These are phyloP conservation scores for Ormyrus labotus DNA, from an alignment of 2,888 invertebrate genomes.

Conservation along the genomic window DNA sequence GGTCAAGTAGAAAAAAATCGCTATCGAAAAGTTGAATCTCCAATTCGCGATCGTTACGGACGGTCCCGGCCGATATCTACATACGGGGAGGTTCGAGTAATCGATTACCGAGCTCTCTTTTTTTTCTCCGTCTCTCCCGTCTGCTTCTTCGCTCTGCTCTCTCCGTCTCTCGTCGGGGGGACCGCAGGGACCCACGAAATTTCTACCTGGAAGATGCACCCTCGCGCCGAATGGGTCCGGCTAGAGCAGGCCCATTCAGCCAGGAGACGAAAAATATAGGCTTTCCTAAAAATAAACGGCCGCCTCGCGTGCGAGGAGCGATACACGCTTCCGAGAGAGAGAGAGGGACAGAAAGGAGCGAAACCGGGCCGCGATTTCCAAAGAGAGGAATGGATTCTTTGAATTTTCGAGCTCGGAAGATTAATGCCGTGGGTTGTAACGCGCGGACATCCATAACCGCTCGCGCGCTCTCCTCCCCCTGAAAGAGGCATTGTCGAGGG, in stretches of 20 bases:
- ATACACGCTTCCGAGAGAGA: slow-evolving; percentile 6
- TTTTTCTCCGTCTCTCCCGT: neutral
- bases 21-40: neutral
- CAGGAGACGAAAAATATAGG: slow-evolving; percentile 72
- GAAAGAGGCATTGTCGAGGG: slow-evolving; percentile 17
- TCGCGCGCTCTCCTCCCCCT: neutral
- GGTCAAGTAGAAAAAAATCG: slow-evolving; percentile 25
- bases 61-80: neutral
- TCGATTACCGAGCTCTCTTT: slow-evolving; percentile 66
- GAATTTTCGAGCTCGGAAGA: slow-evolving; percentile 65
- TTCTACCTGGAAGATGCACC: slow-evolving; percentile 24
- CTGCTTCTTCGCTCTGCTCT: too few relatives aligned
- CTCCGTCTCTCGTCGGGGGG: too few relatives aligned
- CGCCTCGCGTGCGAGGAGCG: slow-evolving; percentile 17
- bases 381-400: slow-evolving; percentile 63
- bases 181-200: neutral
- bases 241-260: slow-evolving; percentile 67
- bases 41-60: too few relatives aligned
- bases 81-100: slow-evolving; percentile 63
- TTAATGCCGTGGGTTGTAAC: slow-evolving; percentile 60
- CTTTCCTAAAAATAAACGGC: slow-evolving; percentile 65
- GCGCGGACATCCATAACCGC: slow-evolving; percentile 59
- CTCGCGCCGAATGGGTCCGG: slow-evolving; percentile 54
- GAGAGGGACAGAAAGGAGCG: slow-evolving; percentile 26
- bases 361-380: slow-evolving; percentile 55